phyloP scores from a whole-genome alignment of 2,797 vertebrate genomes.

The Rousettus madagascariensis region DNA sequence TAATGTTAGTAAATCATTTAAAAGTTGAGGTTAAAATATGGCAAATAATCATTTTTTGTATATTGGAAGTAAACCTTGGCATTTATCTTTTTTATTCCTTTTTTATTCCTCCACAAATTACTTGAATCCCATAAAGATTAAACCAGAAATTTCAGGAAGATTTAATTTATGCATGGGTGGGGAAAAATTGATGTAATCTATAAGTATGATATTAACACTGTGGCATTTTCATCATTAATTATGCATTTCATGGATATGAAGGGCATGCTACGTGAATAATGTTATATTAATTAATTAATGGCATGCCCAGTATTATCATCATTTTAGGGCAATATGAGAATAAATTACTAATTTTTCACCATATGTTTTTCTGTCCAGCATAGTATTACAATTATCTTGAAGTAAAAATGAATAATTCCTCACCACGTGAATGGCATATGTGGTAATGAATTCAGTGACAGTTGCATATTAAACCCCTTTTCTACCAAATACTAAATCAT shows the following conservation, averaged over 20 bases:
- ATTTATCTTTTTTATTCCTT: not conserved
- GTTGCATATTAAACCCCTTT: conserved; percentile 42
- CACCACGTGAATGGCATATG: not conserved
- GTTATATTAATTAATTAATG: conserved; percentile 53
- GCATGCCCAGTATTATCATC: not conserved
- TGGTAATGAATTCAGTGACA: conserved; percentile 43
- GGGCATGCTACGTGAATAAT: not conserved
- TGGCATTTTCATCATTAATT: conserved; percentile 52
- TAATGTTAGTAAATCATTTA: conserved; percentile 15
- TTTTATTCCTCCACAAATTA: not conserved
- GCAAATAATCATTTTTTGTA: not conserved
- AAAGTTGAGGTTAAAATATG: not conserved
- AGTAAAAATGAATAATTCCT: conserved; percentile 47
- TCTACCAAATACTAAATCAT: conserved; percentile 23
- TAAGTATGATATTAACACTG: conserved; percentile 3
- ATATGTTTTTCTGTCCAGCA: conserved; percentile 30
- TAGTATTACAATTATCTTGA: conserved; percentile 48
- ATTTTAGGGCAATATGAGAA: not conserved
- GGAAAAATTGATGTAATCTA: not conserved
- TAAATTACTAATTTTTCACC: conserved; percentile 47
- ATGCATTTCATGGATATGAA: not conserved
- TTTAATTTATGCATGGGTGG: conserved; percentile 33
- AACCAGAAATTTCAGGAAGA: conserved; percentile 31
- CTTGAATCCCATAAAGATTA: conserved; percentile 18
- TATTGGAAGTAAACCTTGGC: not conserved